Evolutionary conservation across 2,113 vertebrate genomes (phyloP).

Genomic region (Podilymbus podiceps): DNA sequence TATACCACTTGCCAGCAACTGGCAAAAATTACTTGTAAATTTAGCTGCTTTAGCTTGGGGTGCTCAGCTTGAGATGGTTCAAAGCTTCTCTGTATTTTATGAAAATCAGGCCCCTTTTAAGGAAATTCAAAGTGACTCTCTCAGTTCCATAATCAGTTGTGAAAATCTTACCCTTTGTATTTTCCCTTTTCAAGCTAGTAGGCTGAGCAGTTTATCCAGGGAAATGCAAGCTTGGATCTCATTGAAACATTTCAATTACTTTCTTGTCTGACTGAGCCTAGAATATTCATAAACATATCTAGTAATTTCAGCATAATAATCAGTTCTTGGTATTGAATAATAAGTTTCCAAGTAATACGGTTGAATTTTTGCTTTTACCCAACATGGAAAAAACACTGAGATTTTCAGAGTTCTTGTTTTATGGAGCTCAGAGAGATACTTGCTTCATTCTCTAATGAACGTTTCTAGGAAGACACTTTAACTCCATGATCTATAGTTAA

Average conservation of each 20-base stretch:
- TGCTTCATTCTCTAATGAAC: not conserved
- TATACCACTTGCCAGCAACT: not conserved
- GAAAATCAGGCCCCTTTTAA: conserved; percentile 24
- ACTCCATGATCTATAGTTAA: not conserved
- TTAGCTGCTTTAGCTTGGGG: not conserved
- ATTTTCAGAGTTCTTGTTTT: not conserved
- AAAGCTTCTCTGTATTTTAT: not conserved
- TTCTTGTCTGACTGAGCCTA: not conserved
- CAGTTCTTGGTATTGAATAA: not conserved
- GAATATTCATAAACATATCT: not conserved
- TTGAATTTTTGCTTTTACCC: not conserved
- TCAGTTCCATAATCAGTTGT: not conserved
- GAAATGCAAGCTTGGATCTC: not conserved
- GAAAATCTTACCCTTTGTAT: conserved; percentile 40
- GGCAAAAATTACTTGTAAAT: not conserved
- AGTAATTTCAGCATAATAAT: not conserved
- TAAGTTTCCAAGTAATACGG: not conserved
- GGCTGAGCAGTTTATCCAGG: not conserved
- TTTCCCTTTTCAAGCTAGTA: conserved; percentile 17
- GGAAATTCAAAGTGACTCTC: not conserved
- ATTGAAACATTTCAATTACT: conserved; percentile 11
- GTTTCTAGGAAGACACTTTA: not conserved
- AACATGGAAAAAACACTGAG: not conserved
- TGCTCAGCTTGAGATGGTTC: conserved; percentile 5
- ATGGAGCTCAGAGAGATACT: not conserved